Evolutionary conservation across 23 tunicate genomes (phyloP), one percentile per base, ranked within the genome.

Genomic region (Ascidia mentula): DNA sequence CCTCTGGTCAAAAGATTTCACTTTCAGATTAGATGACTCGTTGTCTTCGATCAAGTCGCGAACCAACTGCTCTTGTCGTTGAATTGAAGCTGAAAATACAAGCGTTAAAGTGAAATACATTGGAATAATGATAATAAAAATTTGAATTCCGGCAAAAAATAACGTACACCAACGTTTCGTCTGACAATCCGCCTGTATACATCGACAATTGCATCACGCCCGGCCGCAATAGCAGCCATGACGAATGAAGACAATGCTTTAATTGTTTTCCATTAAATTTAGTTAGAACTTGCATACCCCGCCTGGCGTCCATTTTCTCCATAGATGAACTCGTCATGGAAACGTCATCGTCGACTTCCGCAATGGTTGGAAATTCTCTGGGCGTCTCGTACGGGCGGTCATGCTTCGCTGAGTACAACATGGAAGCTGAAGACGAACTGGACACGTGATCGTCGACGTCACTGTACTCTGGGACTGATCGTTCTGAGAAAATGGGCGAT

Each of bases 331-430:
- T 53, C 13, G 28, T 9, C 4, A 9, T 20, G 4, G 65, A 53
- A 9, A 53, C 13, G 12, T 9, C 65, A 9, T 28, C 13, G 4
- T 53, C 65, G n/a, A n/a, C n/a, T 53, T 53, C 65, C 13, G 65
- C 28, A 1, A 53, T 53, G 28, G 65, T 53, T 26, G 65, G 65
- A 53, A 53, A 20, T 53, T 53, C 65, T 1, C 24, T 26, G 28
- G 65, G 65, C 13, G 65, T 53, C 13, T 53, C 65, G 65, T 53
- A 53, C 7, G 65, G 65, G 22, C 65, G 65, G 65, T 53, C 65
- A 53, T 28, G 65, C 65, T 53, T 53, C 28, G 13, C 12, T 5
- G 22, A 28, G 65, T 53, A 53, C 65, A 28, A 53, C 22, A 20
- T 3, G n/a, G n/a, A n/a, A 9, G 65, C 65, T 26, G 65, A 53